phyloP scores from a whole-genome alignment of 2,797 vertebrate genomes.

The Phalanger gymnotis region DNA sequence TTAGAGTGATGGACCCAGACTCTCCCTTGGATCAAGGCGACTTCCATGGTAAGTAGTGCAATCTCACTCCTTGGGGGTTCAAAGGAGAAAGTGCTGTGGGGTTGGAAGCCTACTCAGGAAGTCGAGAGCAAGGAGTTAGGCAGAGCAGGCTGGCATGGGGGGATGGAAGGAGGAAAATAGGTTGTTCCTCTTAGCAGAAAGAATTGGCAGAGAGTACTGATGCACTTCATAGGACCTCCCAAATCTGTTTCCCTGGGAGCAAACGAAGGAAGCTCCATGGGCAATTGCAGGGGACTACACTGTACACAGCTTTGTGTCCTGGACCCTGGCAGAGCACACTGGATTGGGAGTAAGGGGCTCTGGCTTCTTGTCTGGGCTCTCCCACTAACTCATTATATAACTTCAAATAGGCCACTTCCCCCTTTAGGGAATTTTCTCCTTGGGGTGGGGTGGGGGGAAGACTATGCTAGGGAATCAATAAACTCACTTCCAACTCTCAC shows the following conservation, averaged over 20 bases:
- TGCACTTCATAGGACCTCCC: constrained; percentile 70
- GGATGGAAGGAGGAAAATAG: background rate
- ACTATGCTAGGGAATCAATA: background rate
- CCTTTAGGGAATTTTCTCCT: background rate
- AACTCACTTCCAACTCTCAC: background rate
- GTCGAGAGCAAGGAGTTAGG: constrained; percentile 14
- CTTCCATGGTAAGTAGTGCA: constrained; percentile 91
- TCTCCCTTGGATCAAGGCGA: constrained; percentile 87
- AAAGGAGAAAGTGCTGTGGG: constrained; percentile 30
- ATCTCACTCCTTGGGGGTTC: constrained; percentile 60
- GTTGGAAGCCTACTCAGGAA: background rate
- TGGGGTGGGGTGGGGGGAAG: background rate
- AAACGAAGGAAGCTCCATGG: constrained; percentile 56
- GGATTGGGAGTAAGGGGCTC: background rate
- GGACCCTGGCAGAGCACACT: background rate
- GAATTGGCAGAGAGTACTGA: constrained; percentile 45
- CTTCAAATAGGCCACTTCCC: background rate
- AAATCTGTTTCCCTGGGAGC: constrained; percentile 68
- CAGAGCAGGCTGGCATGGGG: background rate
- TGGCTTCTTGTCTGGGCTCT: background rate
- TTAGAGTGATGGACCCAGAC: constrained; percentile 91
- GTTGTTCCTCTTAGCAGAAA: background rate
- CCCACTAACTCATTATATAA: background rate
- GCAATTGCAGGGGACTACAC: background rate
- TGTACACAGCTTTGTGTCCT: background rate